A percentile compares a stretch with the other conserved stretches of the same genome.
Conservation (phyloP, 1,140 invertebrate species). For the Drosophila guanche region DNA sequence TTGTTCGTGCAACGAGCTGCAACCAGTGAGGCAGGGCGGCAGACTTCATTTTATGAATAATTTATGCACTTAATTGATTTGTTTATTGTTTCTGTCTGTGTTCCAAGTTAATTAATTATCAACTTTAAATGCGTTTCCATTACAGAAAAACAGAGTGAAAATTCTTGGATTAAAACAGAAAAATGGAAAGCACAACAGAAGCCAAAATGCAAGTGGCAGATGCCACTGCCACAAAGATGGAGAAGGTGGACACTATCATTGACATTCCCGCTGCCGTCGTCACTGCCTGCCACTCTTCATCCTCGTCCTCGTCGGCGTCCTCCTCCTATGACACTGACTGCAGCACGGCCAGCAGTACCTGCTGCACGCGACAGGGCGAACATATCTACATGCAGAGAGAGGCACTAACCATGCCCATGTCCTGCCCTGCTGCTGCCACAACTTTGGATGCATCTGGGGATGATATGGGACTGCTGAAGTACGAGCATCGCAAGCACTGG, state of each 20-base stretch:
- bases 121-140: slow-evolving; percentile 43
- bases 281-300: slow-evolving; percentile 17
- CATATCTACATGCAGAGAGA: slow-evolving; percentile 78
- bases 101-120: slow-evolving; percentile 71
- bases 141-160: slow-evolving; percentile 36
- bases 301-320: slow-evolving; percentile 34
- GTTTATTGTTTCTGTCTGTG: slow-evolving; percentile 63
- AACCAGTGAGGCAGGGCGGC: too few species aligned
- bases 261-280: slow-evolving; percentile 72
- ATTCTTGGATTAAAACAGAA: slow-evolving; percentile 18
- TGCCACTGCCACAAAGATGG: slow-evolving; percentile 17
- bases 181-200: slow-evolving; percentile 55
- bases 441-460: slow-evolving; percentile 18
- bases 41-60: slow-evolving; percentile 68
- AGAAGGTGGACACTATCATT: slow-evolving; percentile 65
- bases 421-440: slow-evolving; percentile 11
- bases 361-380: slow-evolving; percentile 78
- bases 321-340: slow-evolving; percentile 81
- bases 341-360: slow-evolving; percentile 79
- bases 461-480: slow-evolving; percentile 65
- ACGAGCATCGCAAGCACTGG: slow-evolving; percentile 72
- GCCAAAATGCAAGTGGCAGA: slow-evolving; percentile 52
- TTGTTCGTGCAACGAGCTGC: neutral
- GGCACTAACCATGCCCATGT: slow-evolving; percentile 26
- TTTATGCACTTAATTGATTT: slow-evolving; percentile 80